Evolutionary conservation across 2,113 vertebrate genomes (phyloP).

Genomic region (Pluvialis apricaria): DNA sequence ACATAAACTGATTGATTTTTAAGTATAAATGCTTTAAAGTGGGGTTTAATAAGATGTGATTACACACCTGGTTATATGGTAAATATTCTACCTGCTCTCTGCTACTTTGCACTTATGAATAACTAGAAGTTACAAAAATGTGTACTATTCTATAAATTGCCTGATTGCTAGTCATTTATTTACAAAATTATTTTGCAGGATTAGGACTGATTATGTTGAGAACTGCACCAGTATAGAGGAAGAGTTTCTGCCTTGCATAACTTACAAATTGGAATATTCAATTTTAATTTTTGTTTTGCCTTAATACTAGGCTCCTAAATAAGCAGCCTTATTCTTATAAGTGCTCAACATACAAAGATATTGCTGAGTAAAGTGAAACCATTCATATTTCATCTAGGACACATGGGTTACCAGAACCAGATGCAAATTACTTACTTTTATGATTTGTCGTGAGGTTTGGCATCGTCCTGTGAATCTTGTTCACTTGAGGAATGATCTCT

Average conservation of each 20-base stretch:
- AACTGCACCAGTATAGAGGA: not conserved
- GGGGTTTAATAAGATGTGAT: not conserved
- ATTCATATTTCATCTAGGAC: not conserved
- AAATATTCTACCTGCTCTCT: not conserved
- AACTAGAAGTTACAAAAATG: not conserved
- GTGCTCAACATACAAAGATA: not conserved
- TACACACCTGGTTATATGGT: not conserved
- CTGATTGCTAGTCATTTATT: not conserved
- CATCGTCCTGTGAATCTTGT: not conserved
- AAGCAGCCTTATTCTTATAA: not conserved
- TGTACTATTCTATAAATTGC: not conserved
- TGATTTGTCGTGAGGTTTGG: not conserved
- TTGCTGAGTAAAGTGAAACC: not conserved
- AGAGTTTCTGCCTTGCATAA: not conserved
- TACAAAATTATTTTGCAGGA: not conserved
- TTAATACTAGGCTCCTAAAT: not conserved
- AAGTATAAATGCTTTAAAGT: not conserved
- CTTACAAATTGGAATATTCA: not conserved
- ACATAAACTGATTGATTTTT: not conserved
- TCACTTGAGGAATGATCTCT: not conserved
- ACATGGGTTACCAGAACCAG: not conserved
- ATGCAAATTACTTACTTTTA: not conserved
- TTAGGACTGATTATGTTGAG: not conserved
- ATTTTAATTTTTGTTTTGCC: too few species aligned
- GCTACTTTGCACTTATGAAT: not conserved